Evolutionary conservation across 2,888 invertebrate genomes (phyloP), one percentile per base, ranked within the genome.

Genomic region (Anarsia innoxiella): DNA sequence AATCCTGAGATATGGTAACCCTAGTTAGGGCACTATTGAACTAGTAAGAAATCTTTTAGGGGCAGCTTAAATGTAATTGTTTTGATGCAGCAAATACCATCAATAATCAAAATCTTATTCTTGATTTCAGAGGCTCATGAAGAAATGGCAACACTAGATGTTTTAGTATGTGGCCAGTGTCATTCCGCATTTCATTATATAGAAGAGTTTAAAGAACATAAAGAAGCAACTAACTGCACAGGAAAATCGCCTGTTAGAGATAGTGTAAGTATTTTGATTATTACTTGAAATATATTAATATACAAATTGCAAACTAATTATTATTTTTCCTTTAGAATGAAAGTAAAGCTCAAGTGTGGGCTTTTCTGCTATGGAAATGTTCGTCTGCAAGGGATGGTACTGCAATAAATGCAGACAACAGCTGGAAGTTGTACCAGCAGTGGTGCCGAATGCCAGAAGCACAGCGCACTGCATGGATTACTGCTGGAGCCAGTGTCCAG

Each of bases 301-400:
- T 19, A 19, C 4, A 19, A 6, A 19, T 19, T 19, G 6, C 6
- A 19, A 3, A 19, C 6, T 6, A 6, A 19, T 19, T 19, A 5
- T 19, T 19, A 19, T 19, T 5, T 19, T 19, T 19, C n/a, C n/a
- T 27, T 6, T 28, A 91, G 88, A 88, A 88, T 65, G 93, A 93
- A 68, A 89, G 89, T 40, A 93, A 93, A 69, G 90, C 93, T 5
- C 92, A 93, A 75, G 91, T 94, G 6, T 94, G 94, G 94, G 94
- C 93, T 25, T 94, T 93, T 61, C 79, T 93, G 2, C 66, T 94
- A 27, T 94, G 94, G 94, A 94, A 94, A 59, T 83, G 83, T 45
- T 83, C 83, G 27, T 82, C 80, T 12, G 73, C 70, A 0, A 56
- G 78, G 0, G 84, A 83, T 51, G 84, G 77, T 44, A 77, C 70